phyloP scores from a whole-genome alignment of 2,113 vertebrate species.

The Baryphthengus martii region DNA sequence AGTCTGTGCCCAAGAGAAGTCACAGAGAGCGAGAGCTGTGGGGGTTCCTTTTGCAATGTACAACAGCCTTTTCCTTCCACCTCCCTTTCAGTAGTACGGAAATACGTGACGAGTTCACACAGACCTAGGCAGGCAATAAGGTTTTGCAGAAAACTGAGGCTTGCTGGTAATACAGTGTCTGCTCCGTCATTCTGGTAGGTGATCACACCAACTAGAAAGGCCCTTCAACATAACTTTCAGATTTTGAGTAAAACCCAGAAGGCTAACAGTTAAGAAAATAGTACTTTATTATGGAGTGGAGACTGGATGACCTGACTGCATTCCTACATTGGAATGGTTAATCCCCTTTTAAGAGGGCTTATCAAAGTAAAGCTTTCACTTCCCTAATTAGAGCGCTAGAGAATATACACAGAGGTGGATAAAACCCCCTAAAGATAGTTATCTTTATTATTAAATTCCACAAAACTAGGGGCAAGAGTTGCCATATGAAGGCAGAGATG shows the following conservation, averaged over 20 bases:
- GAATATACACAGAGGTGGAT: neutral
- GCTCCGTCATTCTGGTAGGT: neutral
- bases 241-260: neutral
- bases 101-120: rapidly evolving
- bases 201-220: neutral
- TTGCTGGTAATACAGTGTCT: neutral
- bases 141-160: neutral
- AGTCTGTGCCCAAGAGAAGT: neutral
- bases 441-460: neutral
- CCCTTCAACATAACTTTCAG: neutral
- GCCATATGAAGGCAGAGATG: neutral
- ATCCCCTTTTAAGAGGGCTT: neutral
- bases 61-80: neutral
- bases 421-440: neutral
- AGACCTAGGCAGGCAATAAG: neutral
- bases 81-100: neutral
- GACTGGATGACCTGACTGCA: neutral
- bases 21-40: neutral
- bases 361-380: neutral
- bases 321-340: neutral
- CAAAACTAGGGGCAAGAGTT: neutral
- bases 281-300: neutral
- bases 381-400: neutral
- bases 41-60: neutral
- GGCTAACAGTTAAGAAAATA: neutral